Evolutionary conservation across 2,113 vertebrate species (phyloP), one percentile per base, ranked within the genome.

Genomic region (Archilochus colubris): DNA sequence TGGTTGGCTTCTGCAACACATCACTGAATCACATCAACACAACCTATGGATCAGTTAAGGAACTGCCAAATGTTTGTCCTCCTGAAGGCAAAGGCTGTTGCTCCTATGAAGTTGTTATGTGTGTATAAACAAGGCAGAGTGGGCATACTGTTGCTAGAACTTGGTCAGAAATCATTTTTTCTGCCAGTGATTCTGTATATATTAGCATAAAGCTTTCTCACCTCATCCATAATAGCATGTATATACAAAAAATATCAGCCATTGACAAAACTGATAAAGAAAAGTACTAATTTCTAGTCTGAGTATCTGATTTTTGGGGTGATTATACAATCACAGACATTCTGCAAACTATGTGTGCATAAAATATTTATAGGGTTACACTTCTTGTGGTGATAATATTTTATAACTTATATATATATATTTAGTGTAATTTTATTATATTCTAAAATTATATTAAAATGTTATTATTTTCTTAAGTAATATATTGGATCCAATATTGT

Each of bases 401-500:
- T 80, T 9, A 1, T 44, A 73, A 21, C 5, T 13, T 19, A 28
- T 11, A 11, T 20, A 0, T 40, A 40, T 40, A 2, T 11, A 61
- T 69, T 48, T 61, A 43, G 5, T 53, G 12, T 31, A 57, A 25
- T 38, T 59, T 66, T 20, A n/a, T 28, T 50, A 53, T 4, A 28
- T 30, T 33, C 50, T 12, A 33, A 70, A 54, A 14, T 21, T 59
- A 19, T 18, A 48, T 54, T 70, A 74, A 77, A 66, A 62, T 74
- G 2, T 0, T 53, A 36, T 10, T 73, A 0, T n/a, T 53, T 78
- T 70, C 22, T 86, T 50, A 40, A 86, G 14, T 31, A 23, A 87
- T 15, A 1, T 0, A 0, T 6, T 36, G 24, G 24, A 76, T 30
- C 22, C 2, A 6, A 7, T 58, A 20, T 12, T 28, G 6, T 33